Percentiles rank a stretch among this genome's conserved stretches.
Evolutionary conservation across 1,140 invertebrate species (phyloP).

Genomic region (Pantala flavescens): DNA sequence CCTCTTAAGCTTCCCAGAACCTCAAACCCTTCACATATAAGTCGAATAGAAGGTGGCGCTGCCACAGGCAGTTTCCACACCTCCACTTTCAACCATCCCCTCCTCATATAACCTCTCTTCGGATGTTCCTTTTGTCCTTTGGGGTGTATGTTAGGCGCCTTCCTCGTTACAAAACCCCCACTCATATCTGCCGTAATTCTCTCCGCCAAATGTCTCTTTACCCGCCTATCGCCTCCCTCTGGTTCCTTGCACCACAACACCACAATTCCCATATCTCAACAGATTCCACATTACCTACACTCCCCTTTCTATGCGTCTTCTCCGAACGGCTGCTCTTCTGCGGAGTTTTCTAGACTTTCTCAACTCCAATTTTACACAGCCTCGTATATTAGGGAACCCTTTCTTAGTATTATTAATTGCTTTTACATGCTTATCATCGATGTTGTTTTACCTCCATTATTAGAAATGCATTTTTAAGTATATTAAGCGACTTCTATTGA

Average conservation of each 20-base stretch:
- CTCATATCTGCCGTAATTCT: slow-evolving; percentile 1
- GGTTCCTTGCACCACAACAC: not conserved
- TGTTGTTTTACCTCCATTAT: no score
- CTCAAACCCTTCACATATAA: not conserved
- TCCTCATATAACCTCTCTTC: not conserved
- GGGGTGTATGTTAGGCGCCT: not conserved
- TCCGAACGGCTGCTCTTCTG: no score
- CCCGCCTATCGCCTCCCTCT: not conserved
- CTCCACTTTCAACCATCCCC: not conserved
- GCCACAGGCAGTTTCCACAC: slow-evolving; percentile 1
- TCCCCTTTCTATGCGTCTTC: not conserved
- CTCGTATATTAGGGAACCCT: no score
- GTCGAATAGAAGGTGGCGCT: not conserved
- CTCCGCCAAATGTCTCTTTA: not conserved
- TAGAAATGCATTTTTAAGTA: no score
- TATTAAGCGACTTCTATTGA: no score
- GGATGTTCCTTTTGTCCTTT: slow-evolving; percentile 5
- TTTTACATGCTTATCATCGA: no score
- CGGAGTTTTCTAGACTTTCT: no score
- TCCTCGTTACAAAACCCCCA: not conserved
- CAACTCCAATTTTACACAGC: no score
- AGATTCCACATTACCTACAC: slow-evolving; percentile 5
- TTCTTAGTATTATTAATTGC: no score
- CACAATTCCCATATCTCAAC: slow-evolving; percentile 1
- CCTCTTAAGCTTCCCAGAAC: slow-evolving; percentile 4